Base-by-base conservation (phyloP, 2,888 invertebrate genomes). In the Thereva unica region DNA sequence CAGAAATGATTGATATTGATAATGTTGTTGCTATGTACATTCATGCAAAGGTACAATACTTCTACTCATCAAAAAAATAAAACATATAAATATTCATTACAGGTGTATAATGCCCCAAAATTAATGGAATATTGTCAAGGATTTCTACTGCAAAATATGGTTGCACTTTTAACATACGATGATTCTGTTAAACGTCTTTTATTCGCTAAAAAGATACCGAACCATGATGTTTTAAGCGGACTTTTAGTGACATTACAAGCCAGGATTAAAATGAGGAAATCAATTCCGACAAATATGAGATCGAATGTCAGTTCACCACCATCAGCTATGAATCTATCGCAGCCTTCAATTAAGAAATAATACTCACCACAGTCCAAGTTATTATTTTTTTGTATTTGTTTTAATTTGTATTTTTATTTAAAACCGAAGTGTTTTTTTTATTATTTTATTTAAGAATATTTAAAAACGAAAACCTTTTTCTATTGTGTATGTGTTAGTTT, bases 11-110 rank as follows among this genome's bases (percentile, higher is more conserved):
- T 10, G 91, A 92, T 75, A 84, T 93, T 69, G 93, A 94, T 76
- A 95, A 94, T 78, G 90, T 94, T 54, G 93, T 94, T 55, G 92
- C 93, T 12, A 92, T 95, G 84, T 95, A 95, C 76, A 94, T 94
- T 75, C 94, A 95, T 78, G 94, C 94, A 54, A 94, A 94, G 89
- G 92, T 91, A 79, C 37, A 38, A 35, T 2, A 23, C 23, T 23
- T 23, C 2, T 23, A 2, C 2, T 23, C 23, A 23, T 23, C 23
- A 2, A 23, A 12, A 4, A 53, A 35, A 35, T 12, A 54, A 5
- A 10, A 37, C 53, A 9, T 41, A 9, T 6, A 34, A 40, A 52
- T 44, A 10, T 40, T 42, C 42, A 9, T 76, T 77, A 10, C 75
- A 92, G 91, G 93, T 94, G 12, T 94, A 95, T 77, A 93, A 91